A percentile compares a stretch with the other conserved stretches of the same genome.
These are phyloP conservation scores for Melanostigma gelatinosum DNA, from an alignment of 2,113 vertebrate species.

Conservation along the genomic window DNA sequence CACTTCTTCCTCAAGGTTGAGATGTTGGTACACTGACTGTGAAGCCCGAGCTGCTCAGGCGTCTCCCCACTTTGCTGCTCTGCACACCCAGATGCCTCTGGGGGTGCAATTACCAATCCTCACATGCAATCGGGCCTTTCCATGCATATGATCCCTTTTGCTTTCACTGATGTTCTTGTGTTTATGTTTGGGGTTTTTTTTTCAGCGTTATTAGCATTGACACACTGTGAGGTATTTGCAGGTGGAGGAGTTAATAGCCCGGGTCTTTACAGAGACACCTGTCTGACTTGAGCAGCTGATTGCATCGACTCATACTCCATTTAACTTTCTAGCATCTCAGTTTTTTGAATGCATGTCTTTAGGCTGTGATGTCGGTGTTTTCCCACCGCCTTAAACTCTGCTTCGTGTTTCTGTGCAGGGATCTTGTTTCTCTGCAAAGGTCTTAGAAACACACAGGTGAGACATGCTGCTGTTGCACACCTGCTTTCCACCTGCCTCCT, in stretches of 20 bases:
- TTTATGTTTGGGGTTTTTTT: constrained; percentile 13
- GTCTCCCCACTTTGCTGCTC: constrained; percentile 77
- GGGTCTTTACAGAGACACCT: constrained; percentile 74
- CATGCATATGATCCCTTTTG: constrained; percentile 81
- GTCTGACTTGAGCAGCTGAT: constrained; percentile 75
- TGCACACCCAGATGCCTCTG: constrained; percentile 80
- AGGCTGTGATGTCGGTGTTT: constrained; percentile 65
- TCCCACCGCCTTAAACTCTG: constrained; percentile 1
- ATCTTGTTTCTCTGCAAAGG: constrained; percentile 11
- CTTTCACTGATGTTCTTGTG: constrained; percentile 69
- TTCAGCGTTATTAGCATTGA: constrained; percentile 74
- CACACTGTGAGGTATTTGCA: constrained; percentile 66
- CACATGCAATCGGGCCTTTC: constrained; percentile 74
- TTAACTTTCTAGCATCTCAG: constrained; percentile 67
- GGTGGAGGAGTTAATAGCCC: constrained; percentile 78
- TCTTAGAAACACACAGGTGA: not conserved
- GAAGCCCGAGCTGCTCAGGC: constrained; percentile 69
- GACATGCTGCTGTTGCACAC: constrained; percentile 7
- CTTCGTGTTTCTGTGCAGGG: constrained; percentile 2
- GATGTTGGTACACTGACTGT: constrained; percentile 67
- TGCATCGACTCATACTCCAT: constrained; percentile 72
- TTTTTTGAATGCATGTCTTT: constrained; percentile 45
- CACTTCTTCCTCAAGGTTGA: constrained; percentile 79
- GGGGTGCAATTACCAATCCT: constrained; percentile 84
- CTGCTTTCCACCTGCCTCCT: constrained; percentile 10